phyloP scores from a whole-genome alignment of 2,113 vertebrate species.

The Asarcornis scutulata region DNA sequence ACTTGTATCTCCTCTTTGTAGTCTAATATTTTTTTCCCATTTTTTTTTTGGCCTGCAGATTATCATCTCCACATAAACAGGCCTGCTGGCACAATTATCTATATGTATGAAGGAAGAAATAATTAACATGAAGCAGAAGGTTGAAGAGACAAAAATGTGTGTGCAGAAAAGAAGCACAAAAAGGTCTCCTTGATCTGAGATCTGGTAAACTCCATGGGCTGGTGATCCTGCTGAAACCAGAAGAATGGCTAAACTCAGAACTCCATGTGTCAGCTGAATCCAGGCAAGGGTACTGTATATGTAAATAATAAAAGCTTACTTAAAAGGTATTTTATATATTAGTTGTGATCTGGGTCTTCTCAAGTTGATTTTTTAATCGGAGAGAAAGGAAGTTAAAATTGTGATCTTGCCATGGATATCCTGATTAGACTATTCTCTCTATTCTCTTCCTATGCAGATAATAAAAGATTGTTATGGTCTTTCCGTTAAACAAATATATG shows the following conservation, averaged over 20 bases:
- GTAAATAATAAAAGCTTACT: neutral
- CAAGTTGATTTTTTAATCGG: neutral
- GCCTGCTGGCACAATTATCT: too few species aligned
- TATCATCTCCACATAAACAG: too few species aligned
- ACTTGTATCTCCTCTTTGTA: neutral
- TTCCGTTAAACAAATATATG: neutral
- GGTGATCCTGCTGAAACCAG: neutral
- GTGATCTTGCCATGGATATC: neutral
- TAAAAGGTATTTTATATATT: neutral
- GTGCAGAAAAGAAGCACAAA: neutral
- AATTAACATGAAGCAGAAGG: neutral
- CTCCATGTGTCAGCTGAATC: neutral
- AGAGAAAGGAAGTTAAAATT: neutral
- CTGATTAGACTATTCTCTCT: neutral
- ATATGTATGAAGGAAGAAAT: neutral
- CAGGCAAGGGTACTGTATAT: neutral
- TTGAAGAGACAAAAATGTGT: neutral
- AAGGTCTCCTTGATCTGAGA: neutral
- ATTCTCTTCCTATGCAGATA: neutral
- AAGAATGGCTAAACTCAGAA: neutral
- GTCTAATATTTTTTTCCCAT: neutral
- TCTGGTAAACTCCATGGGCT: neutral
- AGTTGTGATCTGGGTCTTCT: neutral
- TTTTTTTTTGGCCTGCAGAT: neutral
- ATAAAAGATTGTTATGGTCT: neutral